Conservation (phyloP, 1,140 invertebrate genomes). For the Drosophila repletoides region DNA sequence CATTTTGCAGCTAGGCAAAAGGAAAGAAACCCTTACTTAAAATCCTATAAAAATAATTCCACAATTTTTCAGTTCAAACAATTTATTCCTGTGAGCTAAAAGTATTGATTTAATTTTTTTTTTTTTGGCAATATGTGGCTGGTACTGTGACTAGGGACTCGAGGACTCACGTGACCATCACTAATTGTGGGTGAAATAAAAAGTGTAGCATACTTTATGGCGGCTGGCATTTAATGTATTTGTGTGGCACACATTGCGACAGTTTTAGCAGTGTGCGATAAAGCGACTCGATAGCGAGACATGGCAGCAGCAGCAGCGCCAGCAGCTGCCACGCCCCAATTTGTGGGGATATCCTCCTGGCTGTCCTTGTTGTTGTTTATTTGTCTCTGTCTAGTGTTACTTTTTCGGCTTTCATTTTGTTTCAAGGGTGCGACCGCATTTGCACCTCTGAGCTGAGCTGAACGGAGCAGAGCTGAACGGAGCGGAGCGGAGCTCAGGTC, state of each 20-base stretch:
- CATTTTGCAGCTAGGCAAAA: no score
- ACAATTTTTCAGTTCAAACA: no score
- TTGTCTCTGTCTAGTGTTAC: constrained; percentile 27
- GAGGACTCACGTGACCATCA: constrained; percentile 36
- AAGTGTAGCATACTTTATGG: constrained; percentile 48
- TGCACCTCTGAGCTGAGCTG: constrained; percentile 44
- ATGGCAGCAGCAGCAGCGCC: neutral
- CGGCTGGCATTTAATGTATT: constrained; percentile 40
- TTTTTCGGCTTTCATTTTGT: constrained; percentile 31
- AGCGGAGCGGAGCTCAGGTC: no score
- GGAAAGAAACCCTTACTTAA: no score
- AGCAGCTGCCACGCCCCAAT: constrained; percentile 19
- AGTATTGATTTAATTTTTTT: no score
- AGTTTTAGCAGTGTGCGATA: constrained; percentile 50
- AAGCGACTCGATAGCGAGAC: constrained; percentile 44
- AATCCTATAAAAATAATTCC: no score
- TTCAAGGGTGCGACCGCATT: constrained; percentile 63
- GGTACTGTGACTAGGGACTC: no score
- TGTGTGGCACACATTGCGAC: constrained; percentile 52
- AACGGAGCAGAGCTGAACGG: no score
- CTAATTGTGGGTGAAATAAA: constrained; percentile 1
- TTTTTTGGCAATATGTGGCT: no score
- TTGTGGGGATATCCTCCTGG: neutral
- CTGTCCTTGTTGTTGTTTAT: constrained; percentile 32
- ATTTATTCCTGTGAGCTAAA: no score